Percentiles rank a stretch among this genome's conserved stretches.
These are phyloP conservation scores for Pararge aegeria DNA, from an alignment of 1,140 invertebrate genomes.

Conservation along the genomic window DNA sequence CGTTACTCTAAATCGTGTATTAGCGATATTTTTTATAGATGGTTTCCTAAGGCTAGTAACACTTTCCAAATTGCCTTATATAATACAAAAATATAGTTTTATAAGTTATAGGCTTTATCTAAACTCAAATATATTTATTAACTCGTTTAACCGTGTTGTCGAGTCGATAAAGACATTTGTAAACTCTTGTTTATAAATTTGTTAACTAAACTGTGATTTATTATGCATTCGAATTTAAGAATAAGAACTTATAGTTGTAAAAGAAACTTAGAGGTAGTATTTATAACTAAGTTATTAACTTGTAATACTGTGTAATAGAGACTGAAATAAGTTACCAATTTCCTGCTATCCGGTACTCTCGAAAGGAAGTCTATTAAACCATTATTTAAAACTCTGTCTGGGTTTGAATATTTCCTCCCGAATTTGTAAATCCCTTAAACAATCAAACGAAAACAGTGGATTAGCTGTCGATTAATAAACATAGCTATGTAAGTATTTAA, in stretches of 20 bases:
- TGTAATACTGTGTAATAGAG: background rate
- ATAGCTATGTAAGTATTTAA: too few species aligned
- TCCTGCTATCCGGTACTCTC: conserved; percentile 95
- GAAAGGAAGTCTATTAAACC: conserved; percentile 97
- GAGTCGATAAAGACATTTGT: too few species aligned
- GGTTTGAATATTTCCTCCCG: conserved; percentile 92
- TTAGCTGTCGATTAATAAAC: conserved; percentile 3
- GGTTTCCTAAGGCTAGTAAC: too few species aligned
- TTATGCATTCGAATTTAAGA: background rate
- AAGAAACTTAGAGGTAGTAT: background rate
- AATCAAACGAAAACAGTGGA: conserved; percentile 11
- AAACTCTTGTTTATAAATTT: background rate
- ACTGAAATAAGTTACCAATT: conserved; percentile 84
- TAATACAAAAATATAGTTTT: too few species aligned
- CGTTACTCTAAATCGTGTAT: too few species aligned
- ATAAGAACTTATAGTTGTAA: background rate
- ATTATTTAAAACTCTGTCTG: conserved; percentile 96
- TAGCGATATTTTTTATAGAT: too few species aligned
- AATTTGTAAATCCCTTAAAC: conserved; percentile 98
- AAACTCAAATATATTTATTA: too few species aligned
- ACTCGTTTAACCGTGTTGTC: too few species aligned
- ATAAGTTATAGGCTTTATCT: too few species aligned
- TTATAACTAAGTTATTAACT: background rate
- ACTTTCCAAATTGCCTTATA: too few species aligned
- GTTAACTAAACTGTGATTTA: background rate